Percentiles rank a stretch among this genome's conserved stretches.
Conservation (phyloP, 2,113 vertebrate genomes). For the Neomonachus schauinslandi region DNA sequence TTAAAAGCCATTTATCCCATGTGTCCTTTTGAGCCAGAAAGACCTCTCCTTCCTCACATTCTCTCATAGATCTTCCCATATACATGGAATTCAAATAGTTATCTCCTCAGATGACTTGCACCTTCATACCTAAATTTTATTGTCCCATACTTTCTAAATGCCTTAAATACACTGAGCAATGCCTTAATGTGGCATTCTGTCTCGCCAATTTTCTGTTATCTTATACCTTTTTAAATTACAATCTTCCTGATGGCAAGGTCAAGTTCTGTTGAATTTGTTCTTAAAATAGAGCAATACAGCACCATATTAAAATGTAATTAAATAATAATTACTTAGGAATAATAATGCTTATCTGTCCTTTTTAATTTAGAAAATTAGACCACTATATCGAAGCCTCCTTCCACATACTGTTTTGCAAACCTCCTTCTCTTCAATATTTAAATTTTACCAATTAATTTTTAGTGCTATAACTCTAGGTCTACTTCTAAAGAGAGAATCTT, state of each 20-base stretch:
- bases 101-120: not conserved
- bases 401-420: not conserved
- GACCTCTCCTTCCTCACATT: not conserved
- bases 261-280: not conserved
- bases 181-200: not conserved
- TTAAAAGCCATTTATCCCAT: not conserved
- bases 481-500: not conserved
- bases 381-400: not conserved
- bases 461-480: not conserved
- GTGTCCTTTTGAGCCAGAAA: not conserved
- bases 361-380: not conserved
- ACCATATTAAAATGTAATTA: not conserved
- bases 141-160: not conserved
- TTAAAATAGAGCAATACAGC: not conserved
- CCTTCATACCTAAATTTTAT: not conserved
- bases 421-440: not conserved
- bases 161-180: not conserved
- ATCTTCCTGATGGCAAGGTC: not conserved
- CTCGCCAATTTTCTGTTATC: not conserved
- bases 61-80: not conserved
- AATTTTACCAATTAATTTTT: slow-evolving; percentile 35
- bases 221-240: not conserved
- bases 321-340: not conserved
- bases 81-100: not conserved
- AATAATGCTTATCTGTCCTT: not conserved